phyloP scores from a whole-genome alignment of 2,113 vertebrate genomes.

The Eretmochelys imbricata region DNA sequence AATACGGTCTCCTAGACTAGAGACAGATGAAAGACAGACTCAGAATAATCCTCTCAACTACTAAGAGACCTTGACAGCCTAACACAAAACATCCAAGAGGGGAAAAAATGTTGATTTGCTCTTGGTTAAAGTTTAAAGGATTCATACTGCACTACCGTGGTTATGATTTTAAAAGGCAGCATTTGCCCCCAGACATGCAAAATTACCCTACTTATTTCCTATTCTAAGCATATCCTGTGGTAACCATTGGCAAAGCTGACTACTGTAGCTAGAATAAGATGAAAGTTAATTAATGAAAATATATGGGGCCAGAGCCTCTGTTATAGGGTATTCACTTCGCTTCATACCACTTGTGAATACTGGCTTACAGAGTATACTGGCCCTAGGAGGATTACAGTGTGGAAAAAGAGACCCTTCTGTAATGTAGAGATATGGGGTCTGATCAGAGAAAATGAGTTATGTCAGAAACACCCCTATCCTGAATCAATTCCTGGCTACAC shows the following conservation, averaged over 20 bases:
- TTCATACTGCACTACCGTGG: not conserved
- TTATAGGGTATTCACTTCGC: not conserved
- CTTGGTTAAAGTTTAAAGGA: slow-evolving; percentile 57
- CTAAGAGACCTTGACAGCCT: slow-evolving; percentile 47
- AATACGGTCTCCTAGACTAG: not conserved
- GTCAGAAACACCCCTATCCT: not conserved
- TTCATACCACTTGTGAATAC: not conserved
- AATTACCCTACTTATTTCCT: slow-evolving; percentile 14
- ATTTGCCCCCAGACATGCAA: not conserved
- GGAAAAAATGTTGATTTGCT: slow-evolving; percentile 55
- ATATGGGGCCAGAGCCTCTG: not conserved
- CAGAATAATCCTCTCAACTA: slow-evolving; percentile 53
- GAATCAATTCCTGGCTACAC: not conserved
- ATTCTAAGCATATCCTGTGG: not conserved
- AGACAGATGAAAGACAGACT: slow-evolving; percentile 51
- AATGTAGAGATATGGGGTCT: not conserved
- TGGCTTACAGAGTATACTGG: rapidly evolving
- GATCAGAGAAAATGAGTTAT: not conserved
- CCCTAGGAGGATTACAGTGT: not conserved
- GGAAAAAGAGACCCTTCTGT: not conserved
- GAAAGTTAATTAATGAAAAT: not conserved
- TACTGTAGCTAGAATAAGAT: not conserved
- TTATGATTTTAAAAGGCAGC: slow-evolving; percentile 37
- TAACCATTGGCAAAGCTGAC: not conserved
- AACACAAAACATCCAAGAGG: not conserved